These are phyloP conservation scores for Lepidurus packardi DNA, from an alignment of 1,140 invertebrate genomes.

Conservation along the genomic window DNA sequence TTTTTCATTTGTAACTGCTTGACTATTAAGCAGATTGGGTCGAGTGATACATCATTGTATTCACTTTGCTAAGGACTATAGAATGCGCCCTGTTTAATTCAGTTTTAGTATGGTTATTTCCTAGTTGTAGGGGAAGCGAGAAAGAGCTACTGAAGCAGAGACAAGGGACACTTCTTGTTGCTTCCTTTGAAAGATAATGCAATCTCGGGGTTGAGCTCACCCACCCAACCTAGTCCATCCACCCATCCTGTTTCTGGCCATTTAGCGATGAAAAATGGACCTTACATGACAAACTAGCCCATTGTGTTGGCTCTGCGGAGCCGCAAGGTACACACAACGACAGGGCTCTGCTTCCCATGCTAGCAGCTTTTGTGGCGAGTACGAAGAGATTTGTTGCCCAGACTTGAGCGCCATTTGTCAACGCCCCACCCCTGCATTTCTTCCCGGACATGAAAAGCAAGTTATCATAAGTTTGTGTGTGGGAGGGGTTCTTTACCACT, in stretches of 20 bases:
- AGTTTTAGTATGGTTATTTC: not conserved
- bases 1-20: not conserved
- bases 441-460: not conserved
- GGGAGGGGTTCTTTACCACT: not conserved
- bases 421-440: constrained; percentile 2
- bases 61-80: not conserved
- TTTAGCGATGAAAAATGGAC: not conserved
- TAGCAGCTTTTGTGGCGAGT: not conserved
- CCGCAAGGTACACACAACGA: not conserved
- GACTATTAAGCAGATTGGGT: not conserved
- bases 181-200: not conserved
- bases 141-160: not conserved
- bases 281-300: constrained; percentile 15
- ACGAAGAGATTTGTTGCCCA: not conserved
- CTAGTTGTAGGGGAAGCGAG: not conserved
- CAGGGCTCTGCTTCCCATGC: not conserved
- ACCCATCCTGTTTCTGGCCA: not conserved
- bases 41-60: not conserved
- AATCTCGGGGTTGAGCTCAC: not conserved
- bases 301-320: not conserved
- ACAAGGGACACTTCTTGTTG: not conserved
- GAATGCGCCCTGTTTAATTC: not conserved
- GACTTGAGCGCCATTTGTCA: not conserved
- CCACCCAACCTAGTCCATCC: not conserved
- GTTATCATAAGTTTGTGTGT: not conserved